Conservation (phyloP, 2,797 vertebrate genomes). For the Paedocypris micromegethes region DNA sequence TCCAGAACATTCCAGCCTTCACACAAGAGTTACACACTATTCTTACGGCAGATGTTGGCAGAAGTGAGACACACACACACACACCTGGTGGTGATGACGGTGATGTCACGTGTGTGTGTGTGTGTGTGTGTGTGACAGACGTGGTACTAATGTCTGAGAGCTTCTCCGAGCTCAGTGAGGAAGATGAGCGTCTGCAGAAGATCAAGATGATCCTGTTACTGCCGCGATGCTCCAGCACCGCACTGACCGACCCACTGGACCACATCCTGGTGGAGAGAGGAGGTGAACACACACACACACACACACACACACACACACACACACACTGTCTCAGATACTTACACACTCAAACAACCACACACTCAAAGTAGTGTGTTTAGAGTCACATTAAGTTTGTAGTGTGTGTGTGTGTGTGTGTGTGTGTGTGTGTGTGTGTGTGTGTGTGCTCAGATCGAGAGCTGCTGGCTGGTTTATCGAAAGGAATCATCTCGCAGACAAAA, state of each 20-base stretch:
- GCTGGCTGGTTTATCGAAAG: conserved; percentile 75
- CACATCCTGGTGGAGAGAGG: conserved; percentile 79
- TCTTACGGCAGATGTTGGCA: conserved; percentile 71
- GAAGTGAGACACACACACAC: conserved; percentile 68
- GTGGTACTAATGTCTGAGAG: conserved; percentile 71
- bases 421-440: no score
- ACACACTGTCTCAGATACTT: neutral
- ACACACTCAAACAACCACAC: neutral
- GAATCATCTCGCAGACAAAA: conserved; percentile 71
- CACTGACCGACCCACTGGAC: conserved; percentile 78
- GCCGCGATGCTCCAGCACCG: conserved; percentile 81
- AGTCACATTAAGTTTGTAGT: no score
- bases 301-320: neutral
- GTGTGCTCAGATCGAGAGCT: conserved; percentile 72
- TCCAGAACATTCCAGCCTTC: conserved; percentile 61
- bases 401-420: no score
- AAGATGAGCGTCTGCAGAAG: conserved; percentile 65
- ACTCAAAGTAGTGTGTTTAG: conserved; percentile 15
- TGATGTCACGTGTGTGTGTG: neutral
- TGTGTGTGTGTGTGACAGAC: conserved; percentile 63
- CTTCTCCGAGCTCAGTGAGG: conserved; percentile 70
- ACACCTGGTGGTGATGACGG: neutral
- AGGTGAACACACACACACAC: conserved; percentile 65
- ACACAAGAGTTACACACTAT: conserved; percentile 65
- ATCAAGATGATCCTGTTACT: conserved; percentile 80